Percentiles rank a stretch among this genome's conserved stretches.
Evolutionary conservation across 1,140 invertebrate species (phyloP).

Genomic region (Ceratina calcarata): DNA sequence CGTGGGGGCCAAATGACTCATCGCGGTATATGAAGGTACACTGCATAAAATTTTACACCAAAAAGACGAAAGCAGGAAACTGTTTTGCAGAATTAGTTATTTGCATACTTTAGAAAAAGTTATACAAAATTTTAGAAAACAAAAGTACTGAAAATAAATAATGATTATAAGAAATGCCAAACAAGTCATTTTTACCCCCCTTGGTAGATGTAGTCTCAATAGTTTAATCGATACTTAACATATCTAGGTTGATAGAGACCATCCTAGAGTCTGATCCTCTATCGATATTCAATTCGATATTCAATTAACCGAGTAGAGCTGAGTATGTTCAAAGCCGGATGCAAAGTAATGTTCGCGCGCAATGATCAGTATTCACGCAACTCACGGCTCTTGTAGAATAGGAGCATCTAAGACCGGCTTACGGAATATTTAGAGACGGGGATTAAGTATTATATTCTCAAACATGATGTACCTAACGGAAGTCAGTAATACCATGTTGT

Average conservation of each 20-base stretch:
- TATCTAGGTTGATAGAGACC: no score
- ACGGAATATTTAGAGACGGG: conserved; percentile 39
- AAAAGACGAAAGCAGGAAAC: no score
- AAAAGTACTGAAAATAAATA: no score
- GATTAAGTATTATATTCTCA: conserved; percentile 43
- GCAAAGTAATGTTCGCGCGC: conserved; percentile 16
- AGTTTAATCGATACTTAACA: not conserved
- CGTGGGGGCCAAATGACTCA: no score
- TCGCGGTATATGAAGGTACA: no score
- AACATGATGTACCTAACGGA: not conserved
- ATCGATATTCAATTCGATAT: conserved; percentile 23
- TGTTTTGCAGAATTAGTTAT: no score
- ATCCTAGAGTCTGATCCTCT: not conserved
- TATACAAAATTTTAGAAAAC: no score
- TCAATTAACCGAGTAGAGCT: conserved; percentile 39
- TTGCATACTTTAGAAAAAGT: no score
- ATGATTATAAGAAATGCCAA: no score
- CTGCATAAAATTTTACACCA: no score
- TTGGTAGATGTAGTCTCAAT: no score
- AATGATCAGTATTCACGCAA: conserved; percentile 27
- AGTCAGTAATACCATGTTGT: not conserved
- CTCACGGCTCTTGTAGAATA: conserved; percentile 17
- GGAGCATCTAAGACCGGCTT: conserved; percentile 26
- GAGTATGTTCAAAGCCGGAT: conserved; percentile 11
- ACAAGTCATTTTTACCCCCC: no score